A percentile compares a stretch with the other conserved stretches of the same genome.
Conservation (phyloP, 2,888 invertebrate species). For the Camponotus fellah region DNA sequence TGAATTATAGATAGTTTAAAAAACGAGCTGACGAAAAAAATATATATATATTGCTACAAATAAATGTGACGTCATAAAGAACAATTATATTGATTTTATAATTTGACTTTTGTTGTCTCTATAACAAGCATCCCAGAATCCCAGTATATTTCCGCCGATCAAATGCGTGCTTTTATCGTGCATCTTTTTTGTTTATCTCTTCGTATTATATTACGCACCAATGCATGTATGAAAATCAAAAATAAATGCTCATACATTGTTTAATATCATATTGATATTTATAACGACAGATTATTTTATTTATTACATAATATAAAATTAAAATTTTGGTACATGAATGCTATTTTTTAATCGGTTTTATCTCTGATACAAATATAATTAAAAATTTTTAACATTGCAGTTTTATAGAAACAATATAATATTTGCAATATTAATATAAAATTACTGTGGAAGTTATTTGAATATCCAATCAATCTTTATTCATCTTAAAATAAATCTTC, state of each 20-base stretch:
- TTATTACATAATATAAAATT: neutral
- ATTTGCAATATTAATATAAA: neutral
- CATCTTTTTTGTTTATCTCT: neutral
- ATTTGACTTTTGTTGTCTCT: neutral
- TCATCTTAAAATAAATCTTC: neutral
- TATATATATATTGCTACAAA: neutral
- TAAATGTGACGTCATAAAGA: neutral
- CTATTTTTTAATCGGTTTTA: neutral
- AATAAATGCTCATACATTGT: too few species aligned
- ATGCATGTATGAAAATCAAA: neutral
- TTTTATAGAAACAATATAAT: constrained; percentile 17
- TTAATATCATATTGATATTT: too few species aligned
- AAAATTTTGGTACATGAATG: neutral
- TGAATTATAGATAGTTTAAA: too few species aligned
- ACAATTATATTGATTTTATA: neutral
- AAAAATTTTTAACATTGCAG: neutral
- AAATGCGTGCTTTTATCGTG: neutral
- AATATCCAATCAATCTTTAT: neutral
- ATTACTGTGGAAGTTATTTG: neutral
- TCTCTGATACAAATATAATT: neutral
- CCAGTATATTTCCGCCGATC: neutral
- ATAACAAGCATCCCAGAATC: neutral
- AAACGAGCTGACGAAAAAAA: neutral
- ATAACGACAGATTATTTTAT: too few species aligned
- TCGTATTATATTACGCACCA: neutral